Evolutionary conservation across 1,140 invertebrate species (phyloP).

Genomic region (Pollicipes pollicipes): DNA sequence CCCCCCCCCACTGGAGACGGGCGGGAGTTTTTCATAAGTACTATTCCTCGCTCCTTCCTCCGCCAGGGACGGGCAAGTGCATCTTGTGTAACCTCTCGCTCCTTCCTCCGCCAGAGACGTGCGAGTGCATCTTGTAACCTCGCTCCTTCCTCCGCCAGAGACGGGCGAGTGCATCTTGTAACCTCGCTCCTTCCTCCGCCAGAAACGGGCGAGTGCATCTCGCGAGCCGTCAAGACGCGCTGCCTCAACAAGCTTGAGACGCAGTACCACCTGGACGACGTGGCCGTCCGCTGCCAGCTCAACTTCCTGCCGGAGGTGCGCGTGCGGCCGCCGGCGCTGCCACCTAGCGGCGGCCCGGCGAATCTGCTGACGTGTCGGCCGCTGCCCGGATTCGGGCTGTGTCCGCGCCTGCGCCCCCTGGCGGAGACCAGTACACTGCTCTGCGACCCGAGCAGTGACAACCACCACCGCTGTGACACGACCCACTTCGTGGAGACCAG

Average conservation of each 20-base stretch:
- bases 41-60: too few relatives aligned
- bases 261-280: constrained; percentile 9
- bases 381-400: constrained; percentile 26
- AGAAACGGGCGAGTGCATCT: constrained; percentile 14
- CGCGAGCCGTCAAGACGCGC: constrained; percentile 12
- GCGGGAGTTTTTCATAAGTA: too few relatives aligned
- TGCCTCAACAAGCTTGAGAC: constrained; percentile 13
- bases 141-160: too few relatives aligned
- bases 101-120: too few relatives aligned
- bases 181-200: background rate
- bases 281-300: constrained; percentile 27
- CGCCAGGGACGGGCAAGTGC: too few relatives aligned
- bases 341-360: constrained; percentile 15
- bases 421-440: constrained; percentile 27
- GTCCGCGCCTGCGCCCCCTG: constrained; percentile 26
- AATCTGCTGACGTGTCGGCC: constrained; percentile 13
- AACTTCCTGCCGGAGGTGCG: constrained; percentile 31
- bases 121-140: too few relatives aligned
- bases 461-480: constrained; percentile 28
- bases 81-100: too few relatives aligned
- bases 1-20: too few relatives aligned
- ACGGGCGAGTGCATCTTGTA: too few relatives aligned
- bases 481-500: constrained; percentile 25
- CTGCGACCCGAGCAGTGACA: constrained; percentile 32
- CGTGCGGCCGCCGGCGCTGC: constrained; percentile 13